Base-by-base conservation (phyloP, 2,888 invertebrate species). In the Athalia circularis region DNA sequence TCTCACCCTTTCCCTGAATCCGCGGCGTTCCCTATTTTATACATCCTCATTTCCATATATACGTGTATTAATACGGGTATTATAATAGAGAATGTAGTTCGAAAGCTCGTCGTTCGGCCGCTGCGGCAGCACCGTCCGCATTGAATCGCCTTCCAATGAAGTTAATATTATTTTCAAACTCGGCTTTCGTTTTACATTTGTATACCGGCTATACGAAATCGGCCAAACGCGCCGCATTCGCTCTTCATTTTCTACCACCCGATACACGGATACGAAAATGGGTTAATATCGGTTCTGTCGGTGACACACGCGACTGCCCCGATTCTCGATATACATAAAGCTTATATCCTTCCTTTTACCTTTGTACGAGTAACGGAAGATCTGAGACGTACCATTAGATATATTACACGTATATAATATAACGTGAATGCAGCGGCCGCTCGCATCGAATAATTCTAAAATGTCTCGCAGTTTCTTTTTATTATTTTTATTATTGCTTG, bases 141-240 rank as follows among this genome's bases (percentile, higher is more conserved):
- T 72, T 72, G 15, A 72, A 72, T 72, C 59, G 57, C 45, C 72
- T 72, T 59, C 15, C 57, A 47, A 59, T 72, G 47, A 72, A 59
- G 57, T 72, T 72, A 72, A 59, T 72, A 57, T 59, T 59, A 72
- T 72, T 59, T 11, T 52, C 4, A 15, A 9, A 7, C 64, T 64
- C 64, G 43, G 0, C 54, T 7, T 4, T 54, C 9, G 6, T 9
- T 54, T n/a, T 11, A 29, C 29, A 29, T 29, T 29, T 29, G 29
- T 29, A 29, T 29, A 29, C 29, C 29, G 29, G 29, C 29, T 29
- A 29, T 29, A 29, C 1, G 2, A 29, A 29, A 29, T 29, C 29
- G 29, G 29, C 29, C 29, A 29, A 29, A 61, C 54, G n/a, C n/a
- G 5, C 61, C 13, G 9, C 61, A 13, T 11, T 62, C 62, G 11